Conservation (phyloP, 2,797 vertebrate species). For the Tauraco hartlaubi region DNA sequence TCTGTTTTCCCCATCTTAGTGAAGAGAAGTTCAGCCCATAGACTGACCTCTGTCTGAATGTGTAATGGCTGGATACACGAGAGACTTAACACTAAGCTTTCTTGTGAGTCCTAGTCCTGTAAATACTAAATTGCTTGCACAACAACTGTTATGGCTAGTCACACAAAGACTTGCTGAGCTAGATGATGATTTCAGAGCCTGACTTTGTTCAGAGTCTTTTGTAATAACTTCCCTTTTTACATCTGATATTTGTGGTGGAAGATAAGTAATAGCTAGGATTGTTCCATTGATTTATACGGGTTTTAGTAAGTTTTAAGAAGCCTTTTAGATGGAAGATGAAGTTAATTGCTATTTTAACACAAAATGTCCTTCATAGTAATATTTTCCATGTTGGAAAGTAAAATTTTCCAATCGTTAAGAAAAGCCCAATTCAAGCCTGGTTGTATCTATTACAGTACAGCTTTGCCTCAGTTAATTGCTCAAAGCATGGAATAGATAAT, state of each 20-base stretch:
- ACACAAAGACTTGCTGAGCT: background rate
- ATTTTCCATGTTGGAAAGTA: background rate
- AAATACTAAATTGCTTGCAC: background rate
- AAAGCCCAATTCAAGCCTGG: background rate
- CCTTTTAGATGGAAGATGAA: background rate
- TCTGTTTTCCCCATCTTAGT: background rate
- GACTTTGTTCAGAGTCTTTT: background rate
- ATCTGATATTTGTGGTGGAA: background rate
- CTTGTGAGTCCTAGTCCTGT: background rate
- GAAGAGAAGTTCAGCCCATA: background rate
- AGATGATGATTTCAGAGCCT: background rate
- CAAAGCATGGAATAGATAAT: background rate
- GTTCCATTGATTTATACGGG: background rate
- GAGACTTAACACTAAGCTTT: background rate
- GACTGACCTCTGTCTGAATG: background rate
- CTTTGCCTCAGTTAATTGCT: background rate
- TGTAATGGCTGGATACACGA: background rate
- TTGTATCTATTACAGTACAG: background rate
- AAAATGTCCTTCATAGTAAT: background rate
- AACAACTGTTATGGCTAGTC: background rate
- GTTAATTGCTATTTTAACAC: background rate
- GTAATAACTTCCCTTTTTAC: background rate
- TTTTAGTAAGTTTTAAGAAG: background rate
- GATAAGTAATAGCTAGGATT: background rate
- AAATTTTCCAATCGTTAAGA: background rate